phyloP scores from a whole-genome alignment of 2,888 invertebrate genomes.

The Cataglyphis rosenhaueri region DNA sequence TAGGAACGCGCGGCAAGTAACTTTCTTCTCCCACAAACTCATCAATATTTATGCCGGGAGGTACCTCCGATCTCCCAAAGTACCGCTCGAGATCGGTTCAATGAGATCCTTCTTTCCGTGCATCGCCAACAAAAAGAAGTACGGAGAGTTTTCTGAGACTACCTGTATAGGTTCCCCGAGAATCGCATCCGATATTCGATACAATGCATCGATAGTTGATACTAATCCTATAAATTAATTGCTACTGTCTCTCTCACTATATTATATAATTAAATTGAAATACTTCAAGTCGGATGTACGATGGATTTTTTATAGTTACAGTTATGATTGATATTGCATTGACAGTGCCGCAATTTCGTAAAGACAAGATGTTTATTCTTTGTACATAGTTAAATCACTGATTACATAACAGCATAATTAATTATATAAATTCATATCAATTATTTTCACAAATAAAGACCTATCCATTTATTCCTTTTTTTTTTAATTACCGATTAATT shows the following conservation, averaged over 20 bases:
- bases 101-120: background rate
- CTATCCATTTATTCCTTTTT: background rate
- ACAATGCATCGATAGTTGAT: background rate
- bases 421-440: background rate
- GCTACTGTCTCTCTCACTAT: background rate
- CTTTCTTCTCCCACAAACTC: constrained; percentile 26
- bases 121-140: background rate
- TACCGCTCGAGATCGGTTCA: constrained; percentile 33
- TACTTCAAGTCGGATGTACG: background rate
- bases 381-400: too few relatives aligned
- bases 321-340: background rate
- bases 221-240: background rate
- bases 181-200: background rate
- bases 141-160: background rate
- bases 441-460: too few relatives aligned
- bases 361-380: too few relatives aligned
- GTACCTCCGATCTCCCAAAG: constrained; percentile 32
- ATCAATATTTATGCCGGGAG: constrained; percentile 44
- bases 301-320: background rate
- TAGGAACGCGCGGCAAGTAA: constrained; percentile 29
- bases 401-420: background rate
- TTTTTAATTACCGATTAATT: background rate
- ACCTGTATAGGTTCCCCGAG: background rate
- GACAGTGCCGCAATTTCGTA: too few relatives aligned
- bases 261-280: background rate